Conservation (phyloP, 2,888 invertebrate genomes). For the Odontothrips loti region DNA sequence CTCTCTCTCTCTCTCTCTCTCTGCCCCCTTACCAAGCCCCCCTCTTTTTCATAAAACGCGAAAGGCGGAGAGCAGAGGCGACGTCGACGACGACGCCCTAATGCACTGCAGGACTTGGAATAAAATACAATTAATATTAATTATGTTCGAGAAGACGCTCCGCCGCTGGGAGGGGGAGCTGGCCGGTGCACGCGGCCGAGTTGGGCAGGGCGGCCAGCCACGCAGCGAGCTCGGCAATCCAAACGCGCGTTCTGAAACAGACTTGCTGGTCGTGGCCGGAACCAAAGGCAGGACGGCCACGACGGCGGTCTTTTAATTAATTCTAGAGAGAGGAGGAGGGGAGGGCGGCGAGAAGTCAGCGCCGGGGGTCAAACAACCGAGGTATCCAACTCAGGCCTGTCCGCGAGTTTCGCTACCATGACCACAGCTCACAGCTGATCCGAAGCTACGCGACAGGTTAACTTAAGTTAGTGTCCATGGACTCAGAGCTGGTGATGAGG, state of each 20-base stretch:
- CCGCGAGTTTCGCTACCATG: too few relatives aligned
- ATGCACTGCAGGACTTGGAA: conserved; percentile 22
- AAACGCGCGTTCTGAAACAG: conserved; percentile 9
- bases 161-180: too few relatives aligned
- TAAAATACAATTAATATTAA: conserved; percentile 27
- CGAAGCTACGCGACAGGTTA: too few relatives aligned
- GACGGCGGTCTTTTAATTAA: conserved; percentile 20
- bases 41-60: conserved; percentile 21
- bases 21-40: not conserved
- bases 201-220: not conserved
- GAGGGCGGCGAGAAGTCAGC: not conserved
- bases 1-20: not conserved
- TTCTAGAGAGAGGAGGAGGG: not conserved
- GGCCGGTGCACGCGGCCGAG: too few relatives aligned
- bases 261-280: not conserved
- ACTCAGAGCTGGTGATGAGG: too few relatives aligned
- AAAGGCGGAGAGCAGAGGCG: not conserved
- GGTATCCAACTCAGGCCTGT: too few relatives aligned
- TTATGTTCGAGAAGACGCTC: conserved; percentile 12
- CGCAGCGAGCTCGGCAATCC: not conserved
- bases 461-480: too few relatives aligned
- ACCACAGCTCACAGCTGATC: too few relatives aligned
- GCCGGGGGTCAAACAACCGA: too few relatives aligned
- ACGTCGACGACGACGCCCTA: not conserved
- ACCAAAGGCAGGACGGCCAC: too few relatives aligned